Conservation (phyloP, 2,888 invertebrate genomes). For the Drosophila kanekoi region DNA sequence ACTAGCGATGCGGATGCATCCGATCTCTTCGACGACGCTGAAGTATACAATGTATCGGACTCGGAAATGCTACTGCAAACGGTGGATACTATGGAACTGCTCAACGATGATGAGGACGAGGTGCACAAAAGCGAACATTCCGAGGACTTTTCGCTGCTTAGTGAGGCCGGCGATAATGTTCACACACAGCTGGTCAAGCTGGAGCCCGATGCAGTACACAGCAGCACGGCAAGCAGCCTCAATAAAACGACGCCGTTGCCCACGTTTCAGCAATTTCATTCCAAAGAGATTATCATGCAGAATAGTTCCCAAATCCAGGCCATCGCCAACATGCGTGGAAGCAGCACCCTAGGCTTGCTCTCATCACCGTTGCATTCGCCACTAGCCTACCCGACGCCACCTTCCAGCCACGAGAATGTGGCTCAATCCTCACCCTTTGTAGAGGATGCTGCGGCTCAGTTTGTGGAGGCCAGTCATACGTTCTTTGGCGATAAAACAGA, state of each 20-base stretch:
- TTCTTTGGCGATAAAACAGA: slow-evolving; percentile 84
- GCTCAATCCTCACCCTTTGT: slow-evolving; percentile 85
- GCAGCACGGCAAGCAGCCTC: slow-evolving; percentile 17
- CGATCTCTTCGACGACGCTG: slow-evolving; percentile 88
- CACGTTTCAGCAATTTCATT: slow-evolving; percentile 93
- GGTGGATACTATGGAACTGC: slow-evolving; percentile 88
- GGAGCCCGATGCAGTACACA: slow-evolving; percentile 51
- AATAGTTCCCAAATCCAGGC: slow-evolving; percentile 82
- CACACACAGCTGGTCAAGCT: slow-evolving; percentile 65
- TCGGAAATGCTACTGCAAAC: slow-evolving; percentile 89
- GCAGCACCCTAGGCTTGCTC: slow-evolving; percentile 84
- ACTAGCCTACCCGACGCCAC: slow-evolving; percentile 94
- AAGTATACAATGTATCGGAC: slow-evolving; percentile 91
- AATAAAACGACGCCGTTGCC: slow-evolving; percentile 89
- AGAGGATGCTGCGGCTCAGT: slow-evolving; percentile 82
- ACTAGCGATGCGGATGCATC: slow-evolving; percentile 86
- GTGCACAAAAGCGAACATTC: slow-evolving; percentile 76
- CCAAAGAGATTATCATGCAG: slow-evolving; percentile 85
- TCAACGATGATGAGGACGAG: slow-evolving; percentile 87
- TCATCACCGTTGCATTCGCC: slow-evolving; percentile 89
- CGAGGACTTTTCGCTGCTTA: slow-evolving; percentile 72
- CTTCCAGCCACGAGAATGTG: slow-evolving; percentile 93
- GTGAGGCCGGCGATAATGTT: slow-evolving; percentile 45
- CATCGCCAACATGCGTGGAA: slow-evolving; percentile 83
- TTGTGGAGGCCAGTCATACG: slow-evolving; percentile 82